phyloP scores from a whole-genome alignment of 2,113 vertebrate species.

The Mungos mungo region DNA sequence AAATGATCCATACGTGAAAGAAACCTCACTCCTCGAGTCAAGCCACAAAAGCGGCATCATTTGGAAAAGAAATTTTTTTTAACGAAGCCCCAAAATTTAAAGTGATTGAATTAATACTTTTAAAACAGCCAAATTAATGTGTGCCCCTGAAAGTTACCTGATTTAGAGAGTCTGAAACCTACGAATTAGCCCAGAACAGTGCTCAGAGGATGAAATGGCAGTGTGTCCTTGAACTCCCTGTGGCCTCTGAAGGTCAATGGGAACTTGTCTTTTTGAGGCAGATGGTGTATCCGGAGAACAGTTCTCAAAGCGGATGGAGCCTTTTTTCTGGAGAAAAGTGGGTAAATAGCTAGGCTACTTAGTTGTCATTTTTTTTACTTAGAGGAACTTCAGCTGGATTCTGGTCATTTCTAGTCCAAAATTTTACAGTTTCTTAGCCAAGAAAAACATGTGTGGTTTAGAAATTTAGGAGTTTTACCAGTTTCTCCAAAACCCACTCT shows the following conservation, averaged over 20 bases:
- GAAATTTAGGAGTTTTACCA: not conserved
- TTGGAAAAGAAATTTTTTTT: not conserved
- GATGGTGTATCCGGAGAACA: not conserved
- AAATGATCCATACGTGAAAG: not conserved
- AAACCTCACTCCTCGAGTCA: not conserved
- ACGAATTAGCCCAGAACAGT: not conserved
- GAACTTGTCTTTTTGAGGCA: not conserved
- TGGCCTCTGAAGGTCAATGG: not conserved
- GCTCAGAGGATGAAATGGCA: not conserved
- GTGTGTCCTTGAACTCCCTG: not conserved
- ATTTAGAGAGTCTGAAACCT: not conserved
- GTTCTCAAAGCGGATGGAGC: not conserved
- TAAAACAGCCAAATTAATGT: not conserved
- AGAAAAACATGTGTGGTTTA: conserved; percentile 3
- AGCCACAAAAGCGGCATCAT: not conserved
- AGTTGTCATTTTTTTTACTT: not conserved
- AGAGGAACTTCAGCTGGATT: not conserved
- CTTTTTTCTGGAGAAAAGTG: conserved; percentile 6
- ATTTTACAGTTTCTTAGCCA: not conserved
- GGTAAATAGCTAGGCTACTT: not conserved
- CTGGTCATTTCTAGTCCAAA: not conserved
- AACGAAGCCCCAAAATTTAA: conserved; percentile 18
- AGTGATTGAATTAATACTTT: not conserved
- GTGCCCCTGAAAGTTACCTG: not conserved
- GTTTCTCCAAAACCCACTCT: not conserved